A percentile compares a stretch with the other conserved stretches of the same genome.
phyloP scores from a whole-genome alignment of 2,797 vertebrate species.

The Fistularia tabacaria region DNA sequence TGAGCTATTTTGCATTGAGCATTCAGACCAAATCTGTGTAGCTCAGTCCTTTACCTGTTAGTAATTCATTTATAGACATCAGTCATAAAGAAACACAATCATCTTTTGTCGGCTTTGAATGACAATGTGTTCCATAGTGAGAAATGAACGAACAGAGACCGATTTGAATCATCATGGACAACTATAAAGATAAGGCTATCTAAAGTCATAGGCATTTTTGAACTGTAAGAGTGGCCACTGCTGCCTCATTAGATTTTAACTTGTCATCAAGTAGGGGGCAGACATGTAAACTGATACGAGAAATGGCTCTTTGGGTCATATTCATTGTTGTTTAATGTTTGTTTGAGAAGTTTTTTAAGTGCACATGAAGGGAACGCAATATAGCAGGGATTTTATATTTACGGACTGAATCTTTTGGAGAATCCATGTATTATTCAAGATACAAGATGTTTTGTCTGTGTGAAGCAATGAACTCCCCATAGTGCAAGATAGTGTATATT shows the following conservation, averaged over 20 bases:
- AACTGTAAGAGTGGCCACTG: conserved; percentile 2
- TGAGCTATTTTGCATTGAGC: conserved; percentile 1
- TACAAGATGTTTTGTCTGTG: too few relatives aligned
- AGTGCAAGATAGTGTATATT: too few relatives aligned
- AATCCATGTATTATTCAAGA: too few relatives aligned
- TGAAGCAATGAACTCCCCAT: too few relatives aligned
- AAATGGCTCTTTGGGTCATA: neutral
- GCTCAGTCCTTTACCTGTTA: neutral
- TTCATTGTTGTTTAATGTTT: too few relatives aligned
- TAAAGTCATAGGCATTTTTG: neutral
- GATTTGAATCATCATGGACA: neutral
- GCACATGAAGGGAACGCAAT: neutral
- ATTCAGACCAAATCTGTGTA: conserved; percentile 2
- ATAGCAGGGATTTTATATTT: neutral
- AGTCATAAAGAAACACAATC: neutral
- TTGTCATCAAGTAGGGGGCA: conserved; percentile 5
- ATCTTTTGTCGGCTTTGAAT: conserved; percentile 15
- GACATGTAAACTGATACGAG: neutral
- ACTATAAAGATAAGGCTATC: conserved; percentile 20
- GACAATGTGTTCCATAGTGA: neutral
- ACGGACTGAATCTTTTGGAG: too few relatives aligned
- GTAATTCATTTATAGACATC: conserved; percentile 4
- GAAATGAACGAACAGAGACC: neutral
- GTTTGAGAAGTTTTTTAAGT: too few relatives aligned
- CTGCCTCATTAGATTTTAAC: too few relatives aligned